Evolutionary conservation across 2,888 invertebrate species (phyloP).

Genomic region (Drosophila sordidula): DNA sequence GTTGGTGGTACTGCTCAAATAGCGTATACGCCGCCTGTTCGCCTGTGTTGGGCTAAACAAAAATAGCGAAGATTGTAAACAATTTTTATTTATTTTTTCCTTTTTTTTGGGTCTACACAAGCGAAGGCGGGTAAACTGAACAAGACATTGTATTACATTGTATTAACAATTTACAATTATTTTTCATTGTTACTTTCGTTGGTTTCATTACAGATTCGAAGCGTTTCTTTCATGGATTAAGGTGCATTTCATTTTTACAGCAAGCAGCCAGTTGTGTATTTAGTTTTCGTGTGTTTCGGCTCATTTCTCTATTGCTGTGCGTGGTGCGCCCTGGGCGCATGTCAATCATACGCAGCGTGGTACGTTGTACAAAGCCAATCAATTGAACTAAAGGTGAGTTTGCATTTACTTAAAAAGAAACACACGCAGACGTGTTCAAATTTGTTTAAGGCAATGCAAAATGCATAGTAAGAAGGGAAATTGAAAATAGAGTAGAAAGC

Average conservation of each 20-base stretch:
- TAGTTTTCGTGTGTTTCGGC: conserved; percentile 25
- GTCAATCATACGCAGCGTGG: conserved; percentile 74
- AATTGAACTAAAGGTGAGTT: conserved; percentile 58
- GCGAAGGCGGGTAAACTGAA: conserved; percentile 34
- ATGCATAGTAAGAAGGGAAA: conserved; percentile 39
- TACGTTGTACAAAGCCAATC: conserved; percentile 43
- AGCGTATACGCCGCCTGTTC: conserved; percentile 59
- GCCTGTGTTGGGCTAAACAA: conserved; percentile 35
- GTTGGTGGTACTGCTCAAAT: conserved; percentile 32
- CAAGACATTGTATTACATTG: conserved; percentile 34
- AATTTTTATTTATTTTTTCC: conserved; percentile 36
- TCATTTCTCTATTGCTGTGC: conserved; percentile 41
- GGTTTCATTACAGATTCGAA: conserved; percentile 69
- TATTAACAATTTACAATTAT: conserved; percentile 56
- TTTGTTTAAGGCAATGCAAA: neutral
- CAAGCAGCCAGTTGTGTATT: conserved; percentile 43
- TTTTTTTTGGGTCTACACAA: conserved; percentile 6
- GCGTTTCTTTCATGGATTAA: conserved; percentile 58
- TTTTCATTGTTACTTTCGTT: conserved; percentile 52
- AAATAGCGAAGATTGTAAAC: conserved; percentile 70
- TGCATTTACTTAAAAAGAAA: conserved; percentile 38
- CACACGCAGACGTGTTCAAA: neutral
- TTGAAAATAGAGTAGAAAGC: conserved; percentile 17
- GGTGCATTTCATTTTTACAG: conserved; percentile 56
- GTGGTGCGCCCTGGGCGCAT: conserved; percentile 32